A percentile compares a stretch with the other conserved stretches of the same genome.
phyloP scores from a whole-genome alignment of 1,140 invertebrate species.

The Hylaeus anthracinus region DNA sequence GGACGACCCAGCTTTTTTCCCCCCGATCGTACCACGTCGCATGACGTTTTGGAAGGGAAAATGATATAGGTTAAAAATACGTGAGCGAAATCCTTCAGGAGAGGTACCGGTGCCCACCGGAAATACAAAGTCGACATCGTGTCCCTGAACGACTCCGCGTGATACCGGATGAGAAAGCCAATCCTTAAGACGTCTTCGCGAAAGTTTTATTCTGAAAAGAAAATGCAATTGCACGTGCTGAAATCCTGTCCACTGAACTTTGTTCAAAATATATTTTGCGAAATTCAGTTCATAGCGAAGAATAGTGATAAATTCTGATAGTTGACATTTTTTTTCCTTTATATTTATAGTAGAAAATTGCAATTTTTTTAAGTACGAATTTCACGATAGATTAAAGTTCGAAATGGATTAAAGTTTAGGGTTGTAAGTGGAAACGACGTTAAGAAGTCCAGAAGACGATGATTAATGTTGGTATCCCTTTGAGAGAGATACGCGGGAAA shows the following conservation, averaged over 20 bases:
- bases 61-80: constrained; percentile 72
- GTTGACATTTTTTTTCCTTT: no score
- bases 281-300: no score
- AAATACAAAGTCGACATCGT: constrained; percentile 52
- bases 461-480: constrained; percentile 10
- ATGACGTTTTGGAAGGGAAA: constrained; percentile 62
- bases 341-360: no score
- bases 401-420: background rate
- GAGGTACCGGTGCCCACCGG: constrained; percentile 48
- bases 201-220: background rate
- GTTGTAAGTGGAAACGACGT: background rate
- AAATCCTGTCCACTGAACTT: no score
- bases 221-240: background rate
- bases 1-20: constrained; percentile 25
- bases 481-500: background rate
- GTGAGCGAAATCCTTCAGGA: constrained; percentile 68
- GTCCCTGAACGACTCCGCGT: constrained; percentile 47
- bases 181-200: background rate
- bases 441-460: background rate
- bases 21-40: constrained; percentile 29
- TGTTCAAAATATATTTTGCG: background rate
- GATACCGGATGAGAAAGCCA: constrained; percentile 17
- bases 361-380: no score
- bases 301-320: no score
- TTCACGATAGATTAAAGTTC: background rate